Conservation (phyloP, 30 jellyfish, hydroid and myxozoan species). For the Nemopilema nomurai region DNA sequence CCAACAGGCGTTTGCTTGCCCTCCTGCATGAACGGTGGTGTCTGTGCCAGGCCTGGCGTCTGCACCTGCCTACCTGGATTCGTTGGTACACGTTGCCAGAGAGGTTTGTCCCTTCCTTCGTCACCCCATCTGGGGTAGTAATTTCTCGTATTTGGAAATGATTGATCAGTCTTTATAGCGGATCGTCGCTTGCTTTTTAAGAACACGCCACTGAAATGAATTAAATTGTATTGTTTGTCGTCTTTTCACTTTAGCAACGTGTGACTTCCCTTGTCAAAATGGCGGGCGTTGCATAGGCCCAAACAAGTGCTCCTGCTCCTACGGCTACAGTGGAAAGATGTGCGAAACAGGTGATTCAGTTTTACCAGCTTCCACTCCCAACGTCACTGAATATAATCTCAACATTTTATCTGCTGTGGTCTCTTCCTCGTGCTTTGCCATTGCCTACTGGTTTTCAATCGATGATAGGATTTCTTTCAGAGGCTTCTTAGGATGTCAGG, state of each 20-base stretch:
- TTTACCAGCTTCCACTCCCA: not conserved
- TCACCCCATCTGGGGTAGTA: not conserved
- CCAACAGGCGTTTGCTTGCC: constrained; percentile 60
- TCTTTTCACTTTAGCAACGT: constrained; percentile 32
- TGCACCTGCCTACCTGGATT: constrained; percentile 66
- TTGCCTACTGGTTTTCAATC: too few species aligned
- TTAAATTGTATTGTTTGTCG: not conserved
- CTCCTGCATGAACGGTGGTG: constrained; percentile 68
- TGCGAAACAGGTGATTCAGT: constrained; percentile 67
- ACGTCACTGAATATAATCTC: too few species aligned
- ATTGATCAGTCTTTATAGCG: too few species aligned
- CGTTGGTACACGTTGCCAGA: constrained; percentile 50
- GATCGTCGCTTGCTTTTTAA: too few species aligned
- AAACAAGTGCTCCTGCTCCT: constrained; percentile 64
- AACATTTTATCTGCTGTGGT: too few species aligned
- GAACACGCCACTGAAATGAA: too few species aligned
- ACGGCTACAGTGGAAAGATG: constrained; percentile 70
- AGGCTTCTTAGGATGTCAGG: too few species aligned
- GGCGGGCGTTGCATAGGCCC: constrained; percentile 79
- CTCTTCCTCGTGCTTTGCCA: too few species aligned
- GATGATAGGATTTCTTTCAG: too few species aligned
- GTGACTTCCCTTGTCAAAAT: constrained; percentile 76
- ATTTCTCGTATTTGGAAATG: too few species aligned
- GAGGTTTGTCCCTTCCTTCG: constrained; percentile 36
- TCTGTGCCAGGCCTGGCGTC: constrained; percentile 67